Conservation (phyloP, 2,888 invertebrate genomes). For the Hipparchia semele region DNA sequence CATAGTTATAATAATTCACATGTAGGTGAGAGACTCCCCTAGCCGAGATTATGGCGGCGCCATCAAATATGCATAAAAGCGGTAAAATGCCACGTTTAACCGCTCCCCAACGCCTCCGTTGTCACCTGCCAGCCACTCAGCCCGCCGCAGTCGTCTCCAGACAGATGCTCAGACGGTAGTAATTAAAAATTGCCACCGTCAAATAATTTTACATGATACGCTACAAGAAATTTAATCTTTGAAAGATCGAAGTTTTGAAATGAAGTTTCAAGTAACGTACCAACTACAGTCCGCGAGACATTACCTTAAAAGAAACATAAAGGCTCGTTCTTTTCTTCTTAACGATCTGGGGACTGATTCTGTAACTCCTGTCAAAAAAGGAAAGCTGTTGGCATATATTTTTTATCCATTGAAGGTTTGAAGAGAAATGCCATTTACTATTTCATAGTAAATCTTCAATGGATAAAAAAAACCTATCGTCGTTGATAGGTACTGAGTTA, state of each 20-base stretch:
- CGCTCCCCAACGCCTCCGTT: constrained; percentile 69
- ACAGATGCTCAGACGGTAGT: constrained; percentile 76
- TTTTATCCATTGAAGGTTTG: no score
- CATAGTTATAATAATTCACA: constrained; percentile 60
- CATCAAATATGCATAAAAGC: constrained; percentile 84
- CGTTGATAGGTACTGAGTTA: no score
- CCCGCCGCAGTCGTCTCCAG: constrained; percentile 53
- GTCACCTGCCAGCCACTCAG: constrained; percentile 63
- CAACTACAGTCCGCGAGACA: no score
- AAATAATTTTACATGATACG: constrained; percentile 65
- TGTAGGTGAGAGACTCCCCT: constrained; percentile 61
- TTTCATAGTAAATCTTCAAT: no score
- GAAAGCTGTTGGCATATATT: no score
- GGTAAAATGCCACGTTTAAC: constrained; percentile 83
- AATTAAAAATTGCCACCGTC: constrained; percentile 79
- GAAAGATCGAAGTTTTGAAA: neutral
- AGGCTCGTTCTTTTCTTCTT: no score
- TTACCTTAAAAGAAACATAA: no score
- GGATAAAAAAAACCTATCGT: no score
- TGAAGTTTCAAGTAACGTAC: no score
- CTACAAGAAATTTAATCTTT: constrained; percentile 22
- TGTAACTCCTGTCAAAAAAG: no score
- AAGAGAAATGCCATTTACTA: no score
- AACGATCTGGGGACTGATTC: no score
- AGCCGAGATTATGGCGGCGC: constrained; percentile 80